Evolutionary conservation across 2,797 vertebrate genomes (phyloP), one percentile per base, ranked within the genome.

Genomic region (Momotus momota): DNA sequence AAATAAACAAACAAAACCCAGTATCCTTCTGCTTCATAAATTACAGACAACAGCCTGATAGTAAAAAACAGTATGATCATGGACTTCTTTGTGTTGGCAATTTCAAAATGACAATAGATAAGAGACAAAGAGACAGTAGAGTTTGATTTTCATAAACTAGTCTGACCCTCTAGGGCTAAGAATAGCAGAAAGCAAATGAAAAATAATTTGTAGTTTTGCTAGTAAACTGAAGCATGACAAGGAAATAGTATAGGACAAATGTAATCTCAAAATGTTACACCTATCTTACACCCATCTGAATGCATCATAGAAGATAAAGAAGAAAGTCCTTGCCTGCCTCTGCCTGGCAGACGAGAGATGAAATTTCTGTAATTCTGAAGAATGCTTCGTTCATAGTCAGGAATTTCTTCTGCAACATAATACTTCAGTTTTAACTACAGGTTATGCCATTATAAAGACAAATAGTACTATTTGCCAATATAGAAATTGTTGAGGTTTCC

Each of bases 41-140:
- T 97, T 94, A 97, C 81, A 95, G 94, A 82, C n/a, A 94, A 60
- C 79, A 62, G 43, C 60, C 77, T 92, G 33, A 90, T 86, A 93
- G 92, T 51, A 69, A 72, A 83, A 96, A 77, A 2, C 25, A 71
- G 33, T 75, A 83, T 90, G 70, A 92, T 91, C 93, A 54, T n/a
- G 58, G 74, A 92, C 14, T 9, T 64, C 79, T 84, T 85, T 9
- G 0, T 92, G 67, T 29, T 74, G 38, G 48, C 29, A 94, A 83
- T 88, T 93, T 86, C 43, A 84, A 88, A 94, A 85, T n/a, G 13
- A 38, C 12, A 81, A 62, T 23, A 75, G 14, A 55, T 43, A 35
- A 84, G 52, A 46, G 19, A 26, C 26, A 51, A 64, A 78, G 86
- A 73, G 49, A 85, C 5, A 77, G 27, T 6, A 41, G 8, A 91